These are phyloP conservation scores for Hylaeus anthracinus DNA, from an alignment of 1,140 invertebrate species.

Conservation along the genomic window DNA sequence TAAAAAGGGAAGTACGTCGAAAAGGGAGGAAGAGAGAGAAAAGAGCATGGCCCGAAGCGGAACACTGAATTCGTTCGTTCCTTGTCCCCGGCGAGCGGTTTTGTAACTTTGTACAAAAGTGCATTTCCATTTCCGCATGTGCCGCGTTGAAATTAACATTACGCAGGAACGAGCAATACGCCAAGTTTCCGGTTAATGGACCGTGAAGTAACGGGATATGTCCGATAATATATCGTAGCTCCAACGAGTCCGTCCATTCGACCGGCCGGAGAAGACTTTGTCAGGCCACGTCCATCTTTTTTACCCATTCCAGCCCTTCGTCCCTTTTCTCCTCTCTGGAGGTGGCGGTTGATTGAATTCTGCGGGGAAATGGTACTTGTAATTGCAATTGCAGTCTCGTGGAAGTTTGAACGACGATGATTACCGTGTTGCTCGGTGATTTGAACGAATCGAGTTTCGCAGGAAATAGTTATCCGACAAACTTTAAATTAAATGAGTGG, in stretches of 20 bases:
- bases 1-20: neutral
- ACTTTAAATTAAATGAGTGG: too few relatives aligned
- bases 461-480: too few relatives aligned
- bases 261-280: neutral
- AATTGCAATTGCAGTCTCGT: neutral
- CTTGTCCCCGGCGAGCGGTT: slow-evolving; percentile 59
- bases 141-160: slow-evolving; percentile 52
- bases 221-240: neutral
- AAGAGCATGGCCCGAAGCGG: slow-evolving; percentile 43
- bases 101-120: slow-evolving; percentile 64
- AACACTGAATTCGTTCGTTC: slow-evolving; percentile 62
- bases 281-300: neutral
- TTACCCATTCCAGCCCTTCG: neutral
- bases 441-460: too few relatives aligned
- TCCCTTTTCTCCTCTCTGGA: neutral
- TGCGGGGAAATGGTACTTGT: neutral
- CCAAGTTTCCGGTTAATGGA: slow-evolving; percentile 55
- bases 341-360: neutral
- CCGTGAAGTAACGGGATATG: slow-evolving; percentile 36
- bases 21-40: slow-evolving; percentile 9
- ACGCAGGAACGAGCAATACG: slow-evolving; percentile 42
- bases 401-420: neutral
- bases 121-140: slow-evolving; percentile 46
- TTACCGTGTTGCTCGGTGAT: too few relatives aligned
- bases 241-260: too few relatives aligned